Conservation (phyloP, 1,140 invertebrate genomes). For the Coelopa frigida region DNA sequence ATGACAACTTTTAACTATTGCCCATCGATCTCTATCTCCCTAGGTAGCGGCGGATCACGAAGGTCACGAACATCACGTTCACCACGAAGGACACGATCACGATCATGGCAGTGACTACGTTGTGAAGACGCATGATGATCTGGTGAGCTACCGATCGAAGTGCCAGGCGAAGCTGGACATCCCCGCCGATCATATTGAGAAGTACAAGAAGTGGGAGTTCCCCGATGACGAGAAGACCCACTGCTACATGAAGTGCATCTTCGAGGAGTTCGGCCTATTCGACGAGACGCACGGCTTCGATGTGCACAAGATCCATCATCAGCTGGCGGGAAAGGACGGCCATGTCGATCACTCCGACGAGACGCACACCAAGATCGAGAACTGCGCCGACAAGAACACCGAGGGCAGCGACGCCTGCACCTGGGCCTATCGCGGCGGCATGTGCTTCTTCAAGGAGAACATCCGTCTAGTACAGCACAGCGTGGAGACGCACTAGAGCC, state of each 20-base stretch:
- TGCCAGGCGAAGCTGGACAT: slow-evolving; percentile 28
- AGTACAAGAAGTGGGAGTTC: slow-evolving; percentile 35
- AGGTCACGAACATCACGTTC: slow-evolving; percentile 16
- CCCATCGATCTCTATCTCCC: not conserved
- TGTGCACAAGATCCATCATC: slow-evolving; percentile 35
- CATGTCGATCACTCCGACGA: slow-evolving; percentile 28
- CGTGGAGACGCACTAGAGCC: slow-evolving; percentile 20
- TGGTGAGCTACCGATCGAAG: slow-evolving; percentile 20
- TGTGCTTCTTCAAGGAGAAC: slow-evolving; percentile 32
- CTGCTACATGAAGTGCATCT: slow-evolving; percentile 37
- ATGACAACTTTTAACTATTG: not conserved
- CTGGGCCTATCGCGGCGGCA: slow-evolving; percentile 33
- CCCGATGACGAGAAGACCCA: slow-evolving; percentile 33
- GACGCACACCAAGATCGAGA: slow-evolving; percentile 26
- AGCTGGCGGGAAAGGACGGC: slow-evolving; percentile 20
- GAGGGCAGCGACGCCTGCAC: slow-evolving; percentile 28
- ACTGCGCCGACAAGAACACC: slow-evolving; percentile 28
- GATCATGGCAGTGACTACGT: slow-evolving; percentile 21
- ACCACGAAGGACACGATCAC: slow-evolving; percentile 11
- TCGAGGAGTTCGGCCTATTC: slow-evolving; percentile 37
- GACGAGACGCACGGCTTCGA: slow-evolving; percentile 34
- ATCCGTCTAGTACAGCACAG: slow-evolving; percentile 33
- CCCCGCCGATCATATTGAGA: slow-evolving; percentile 23
- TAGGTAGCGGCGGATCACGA: slow-evolving; percentile 12
- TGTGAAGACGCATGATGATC: slow-evolving; percentile 31